phyloP scores from a whole-genome alignment of 2,888 invertebrate genomes.

The Petrolisthes manimaculis region DNA sequence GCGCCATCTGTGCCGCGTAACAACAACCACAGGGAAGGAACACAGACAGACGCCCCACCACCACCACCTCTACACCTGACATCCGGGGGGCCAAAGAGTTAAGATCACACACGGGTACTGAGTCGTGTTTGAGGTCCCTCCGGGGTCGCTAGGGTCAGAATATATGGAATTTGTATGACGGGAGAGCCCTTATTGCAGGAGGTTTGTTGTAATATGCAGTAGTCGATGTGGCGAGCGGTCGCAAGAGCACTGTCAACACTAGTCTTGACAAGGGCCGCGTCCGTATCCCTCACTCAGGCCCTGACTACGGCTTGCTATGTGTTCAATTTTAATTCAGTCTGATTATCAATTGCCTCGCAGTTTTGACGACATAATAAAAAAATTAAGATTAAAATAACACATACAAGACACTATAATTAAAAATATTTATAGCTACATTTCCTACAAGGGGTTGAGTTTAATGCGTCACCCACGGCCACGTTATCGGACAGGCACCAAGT shows the following conservation, averaged over 20 bases:
- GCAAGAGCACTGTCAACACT: conserved; percentile 59
- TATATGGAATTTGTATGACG: conserved; percentile 57
- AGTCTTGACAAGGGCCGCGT: conserved; percentile 52
- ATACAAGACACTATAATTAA: too few relatives aligned
- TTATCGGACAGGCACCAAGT: conserved; percentile 44
- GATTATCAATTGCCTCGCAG: background rate
- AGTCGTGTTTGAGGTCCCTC: conserved; percentile 59
- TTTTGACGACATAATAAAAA: too few relatives aligned
- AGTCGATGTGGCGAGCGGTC: conserved; percentile 61
- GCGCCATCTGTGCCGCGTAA: background rate
- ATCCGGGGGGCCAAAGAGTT: conserved; percentile 40
- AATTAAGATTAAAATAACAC: too few relatives aligned
- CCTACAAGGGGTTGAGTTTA: background rate
- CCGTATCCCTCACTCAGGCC: conserved; percentile 9
- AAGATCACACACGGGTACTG: conserved; percentile 57
- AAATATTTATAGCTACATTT: background rate
- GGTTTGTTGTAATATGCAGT: conserved; percentile 62
- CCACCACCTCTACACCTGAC: background rate
- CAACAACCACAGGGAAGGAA: background rate
- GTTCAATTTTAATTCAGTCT: background rate
- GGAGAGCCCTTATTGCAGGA: conserved; percentile 59
- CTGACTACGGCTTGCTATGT: conserved; percentile 2
- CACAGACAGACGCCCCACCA: conserved; percentile 11
- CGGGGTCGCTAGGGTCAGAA: conserved; percentile 52
- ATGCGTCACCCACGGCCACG: background rate